Evolutionary conservation across 2,113 vertebrate genomes (phyloP).

Genomic region (Notiomystis cincta): DNA sequence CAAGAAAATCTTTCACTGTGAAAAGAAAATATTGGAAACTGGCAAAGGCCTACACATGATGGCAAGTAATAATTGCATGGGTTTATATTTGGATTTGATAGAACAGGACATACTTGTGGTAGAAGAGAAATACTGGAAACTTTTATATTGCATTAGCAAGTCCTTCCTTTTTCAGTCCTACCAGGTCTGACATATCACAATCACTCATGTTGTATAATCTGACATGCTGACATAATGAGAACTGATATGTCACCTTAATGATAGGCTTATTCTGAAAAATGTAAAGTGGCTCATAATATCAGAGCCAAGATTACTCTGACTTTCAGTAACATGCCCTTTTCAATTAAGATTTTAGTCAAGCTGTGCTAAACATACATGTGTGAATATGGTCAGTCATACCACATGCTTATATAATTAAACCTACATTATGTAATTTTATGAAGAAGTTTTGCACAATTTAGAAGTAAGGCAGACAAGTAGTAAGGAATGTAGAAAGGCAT

Average conservation of each 20-base stretch:
- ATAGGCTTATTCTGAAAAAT: constrained; percentile 9
- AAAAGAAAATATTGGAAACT: background rate
- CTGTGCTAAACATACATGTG: background rate
- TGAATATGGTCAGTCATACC: background rate
- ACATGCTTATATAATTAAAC: background rate
- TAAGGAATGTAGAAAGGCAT: background rate
- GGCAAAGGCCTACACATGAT: background rate
- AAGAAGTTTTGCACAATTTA: background rate
- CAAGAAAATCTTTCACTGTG: background rate
- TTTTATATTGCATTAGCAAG: background rate
- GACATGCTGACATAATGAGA: constrained; percentile 17
- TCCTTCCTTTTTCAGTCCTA: background rate
- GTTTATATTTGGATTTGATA: background rate
- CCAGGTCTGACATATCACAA: background rate
- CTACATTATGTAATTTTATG: background rate
- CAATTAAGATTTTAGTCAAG: background rate
- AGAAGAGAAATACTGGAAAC: background rate
- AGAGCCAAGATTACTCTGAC: background rate
- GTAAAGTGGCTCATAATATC: background rate
- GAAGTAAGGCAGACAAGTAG: background rate
- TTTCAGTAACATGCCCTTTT: background rate
- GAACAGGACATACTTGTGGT: background rate
- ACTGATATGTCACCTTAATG: background rate
- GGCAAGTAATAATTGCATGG: background rate
- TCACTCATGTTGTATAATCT: background rate